Evolutionary conservation across 2,888 invertebrate species (phyloP), one percentile per base, ranked within the genome.

Genomic region (Dryocosmus kuriphilus): DNA sequence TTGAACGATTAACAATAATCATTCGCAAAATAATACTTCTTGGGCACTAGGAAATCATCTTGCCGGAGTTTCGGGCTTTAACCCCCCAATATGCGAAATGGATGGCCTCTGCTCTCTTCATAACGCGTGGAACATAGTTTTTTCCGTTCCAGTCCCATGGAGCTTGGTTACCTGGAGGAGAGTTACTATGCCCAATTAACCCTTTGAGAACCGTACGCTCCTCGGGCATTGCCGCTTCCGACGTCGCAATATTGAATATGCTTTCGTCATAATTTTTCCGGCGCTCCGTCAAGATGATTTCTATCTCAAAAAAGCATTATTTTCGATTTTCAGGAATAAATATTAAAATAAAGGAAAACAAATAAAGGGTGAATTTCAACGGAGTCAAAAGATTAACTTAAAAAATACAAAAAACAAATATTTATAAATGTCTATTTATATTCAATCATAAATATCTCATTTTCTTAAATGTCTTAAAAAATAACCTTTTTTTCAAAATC

Each of bases 181-280:
- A 87, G 85, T 87, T 87, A 89, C 88, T 87, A 91, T 90, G 91
- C 88, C 90, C 90, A 91, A 91, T 91, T 91, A 90, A 91, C 89
- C 90, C 89, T 89, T 90, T 89, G 91, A 90, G 87, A 90, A 90
- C 88, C 87, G 88, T 88, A 88, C 87, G 86, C 86, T 89, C 86
- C 87, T 85, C 87, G 86, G 84, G 83, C 87, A 87, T 87, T 86
- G 85, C 85, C 87, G 86, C 86, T 91, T 90, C 91, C 91, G 90
- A 90, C 88, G 84, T 89, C 84, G 86, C 88, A 86, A 88, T 83
- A 86, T n/a, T n/a, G n/a, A n/a, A n/a, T n/a, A n/a, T n/a, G 82
- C 88, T 89, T 87, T 88, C 84, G 84, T 86, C 80, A 83, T 82
- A 85, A 86, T 87, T 85, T 83, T 84, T 83, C 84, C 86, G 81